Evolutionary conservation across 2,888 invertebrate species (phyloP).

Genomic region (Neelides folsomi): DNA sequence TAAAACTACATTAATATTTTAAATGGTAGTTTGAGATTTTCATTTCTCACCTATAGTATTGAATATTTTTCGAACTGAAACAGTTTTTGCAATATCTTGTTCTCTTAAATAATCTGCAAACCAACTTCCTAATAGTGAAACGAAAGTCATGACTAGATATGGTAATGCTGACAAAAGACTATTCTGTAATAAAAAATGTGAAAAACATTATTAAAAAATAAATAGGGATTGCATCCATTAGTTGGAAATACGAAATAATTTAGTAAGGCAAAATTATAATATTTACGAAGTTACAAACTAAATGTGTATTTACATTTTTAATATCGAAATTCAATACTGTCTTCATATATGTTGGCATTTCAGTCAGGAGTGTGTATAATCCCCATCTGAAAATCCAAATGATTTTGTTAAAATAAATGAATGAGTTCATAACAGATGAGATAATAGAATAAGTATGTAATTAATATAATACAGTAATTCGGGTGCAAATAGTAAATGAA

Average conservation of each 20-base stretch:
- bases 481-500: background rate
- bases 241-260: background rate
- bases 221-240: background rate
- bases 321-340: constrained; percentile 68
- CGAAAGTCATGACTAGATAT: constrained; percentile 53
- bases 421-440: too few relatives aligned
- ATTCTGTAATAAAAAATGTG: constrained; percentile 36
- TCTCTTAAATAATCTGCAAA: constrained; percentile 50
- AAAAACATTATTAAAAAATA: background rate
- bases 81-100: constrained; percentile 35
- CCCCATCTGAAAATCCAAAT: constrained; percentile 37
- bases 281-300: background rate
- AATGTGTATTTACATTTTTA: constrained; percentile 47
- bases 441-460: too few relatives aligned
- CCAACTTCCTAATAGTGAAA: constrained; percentile 50
- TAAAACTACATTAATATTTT: background rate
- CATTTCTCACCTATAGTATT: constrained; percentile 39
- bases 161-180: constrained; percentile 51
- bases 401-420: background rate
- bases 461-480: too few relatives aligned
- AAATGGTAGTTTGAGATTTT: background rate
- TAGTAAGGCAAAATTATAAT: background rate
- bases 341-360: constrained; percentile 70
- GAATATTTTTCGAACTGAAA: constrained; percentile 40
- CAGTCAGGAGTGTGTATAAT: constrained; percentile 70